Base-by-base conservation (phyloP, 2,113 vertebrate genomes). In the Aramus guarauna region DNA sequence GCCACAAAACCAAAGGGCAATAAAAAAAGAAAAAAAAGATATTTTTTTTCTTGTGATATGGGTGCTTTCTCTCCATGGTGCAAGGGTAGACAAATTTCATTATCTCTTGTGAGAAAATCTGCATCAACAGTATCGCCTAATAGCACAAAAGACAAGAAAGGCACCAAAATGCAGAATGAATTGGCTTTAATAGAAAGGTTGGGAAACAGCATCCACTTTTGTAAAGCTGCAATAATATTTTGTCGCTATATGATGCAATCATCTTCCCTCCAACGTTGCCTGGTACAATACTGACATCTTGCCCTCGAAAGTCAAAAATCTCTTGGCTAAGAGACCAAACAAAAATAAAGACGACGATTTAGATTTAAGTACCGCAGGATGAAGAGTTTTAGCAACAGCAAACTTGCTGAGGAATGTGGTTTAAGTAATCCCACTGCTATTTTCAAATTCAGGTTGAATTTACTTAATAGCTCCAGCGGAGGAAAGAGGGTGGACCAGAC, bases 251-350 rank as follows among this genome's bases (percentile, higher is more conserved):
- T 90, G 92, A 95, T 71, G 85, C 72, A 93, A 86, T 53, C 88
- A 88, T 76, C 43, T 81, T 63, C 63, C 21, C 79, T 92, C 52
- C 75, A 76, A 2, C 4, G 2, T 68, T 94, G 88, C 68, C 79
- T 91, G 52, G 85, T 90, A 74, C 96, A 96, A 94, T 27, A 96
- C 79, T 94, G 96, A 93, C 96, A 92, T 92, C 88, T 95, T 96
- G 94, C 91, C 96, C 94, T 95, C 64, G 3, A 30, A 90, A 94
- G 39, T 60, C 85, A 92, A 67, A 41, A 94, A 86, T 78, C 92
- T 96, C 69, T 84, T 60, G 76, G 86, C 80, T 85, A 63, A 81
- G 56, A 85, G 59, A 69, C 68, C 86, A 87, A 75, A 84, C 0
- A 3, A 67, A 94, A 91, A 63, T 32, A 43, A 93, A 68, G 69